Evolutionary conservation across 2,797 vertebrate species (phyloP).

Genomic region (Dicrostonyx torquatus): DNA sequence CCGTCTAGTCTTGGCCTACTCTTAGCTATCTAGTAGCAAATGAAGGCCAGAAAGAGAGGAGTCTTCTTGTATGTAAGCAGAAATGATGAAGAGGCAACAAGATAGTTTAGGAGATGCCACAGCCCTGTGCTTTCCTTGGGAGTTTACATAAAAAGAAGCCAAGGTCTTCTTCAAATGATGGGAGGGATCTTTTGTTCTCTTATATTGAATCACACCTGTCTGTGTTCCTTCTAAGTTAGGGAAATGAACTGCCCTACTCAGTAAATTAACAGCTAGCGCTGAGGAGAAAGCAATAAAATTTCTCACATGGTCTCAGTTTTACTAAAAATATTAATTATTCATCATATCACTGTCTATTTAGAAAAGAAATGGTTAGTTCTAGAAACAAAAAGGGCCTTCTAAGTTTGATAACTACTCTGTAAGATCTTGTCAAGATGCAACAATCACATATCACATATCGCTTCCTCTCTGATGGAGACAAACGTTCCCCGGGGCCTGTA

Average conservation of each 20-base stretch:
- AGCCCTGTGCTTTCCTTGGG: background rate
- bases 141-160: conserved; percentile 15
- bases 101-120: background rate
- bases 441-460: accelerated
- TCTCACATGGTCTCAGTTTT: conserved; percentile 13
- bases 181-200: background rate
- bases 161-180: background rate
- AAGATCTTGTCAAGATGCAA: conserved; percentile 10
- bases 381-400: conserved; percentile 42
- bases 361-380: conserved; percentile 27
- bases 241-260: background rate
- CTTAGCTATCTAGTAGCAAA: background rate
- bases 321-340: background rate
- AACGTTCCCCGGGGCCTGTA: background rate
- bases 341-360: conserved; percentile 33
- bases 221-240: background rate
- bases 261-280: background rate
- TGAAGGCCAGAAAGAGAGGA: background rate
- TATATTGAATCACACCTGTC: background rate
- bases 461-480: background rate
- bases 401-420: conserved; percentile 1
- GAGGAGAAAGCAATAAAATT: background rate
- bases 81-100: background rate
- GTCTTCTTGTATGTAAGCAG: background rate
- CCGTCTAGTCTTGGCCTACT: background rate